A percentile compares a stretch with the other conserved stretches of the same genome.
phyloP scores from a whole-genome alignment of 2,797 vertebrate genomes.

The Scarus forsteni region DNA sequence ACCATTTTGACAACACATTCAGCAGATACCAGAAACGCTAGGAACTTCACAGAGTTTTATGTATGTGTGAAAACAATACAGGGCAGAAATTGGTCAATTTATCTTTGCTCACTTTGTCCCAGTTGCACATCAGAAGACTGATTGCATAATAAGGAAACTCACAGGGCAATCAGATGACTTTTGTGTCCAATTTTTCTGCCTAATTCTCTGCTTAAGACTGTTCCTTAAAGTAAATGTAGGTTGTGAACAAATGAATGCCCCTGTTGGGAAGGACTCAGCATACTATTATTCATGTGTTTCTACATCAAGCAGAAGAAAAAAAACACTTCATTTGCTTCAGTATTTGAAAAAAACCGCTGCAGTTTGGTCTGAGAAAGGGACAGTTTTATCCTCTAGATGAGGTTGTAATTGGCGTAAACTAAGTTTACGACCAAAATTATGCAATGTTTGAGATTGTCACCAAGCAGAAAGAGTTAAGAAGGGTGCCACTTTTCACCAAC shows the following conservation, averaged over 20 bases:
- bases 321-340: background rate
- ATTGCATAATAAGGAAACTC: background rate
- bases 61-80: too few species aligned
- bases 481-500: conserved; percentile 1
- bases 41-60: too few species aligned
- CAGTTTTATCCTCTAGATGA: background rate
- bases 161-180: background rate
- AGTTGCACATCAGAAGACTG: background rate
- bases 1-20: too few species aligned
- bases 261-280: background rate
- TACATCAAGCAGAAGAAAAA: background rate
- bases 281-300: background rate
- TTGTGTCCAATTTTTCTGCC: background rate
- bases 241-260: background rate
- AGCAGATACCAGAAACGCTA: too few species aligned
- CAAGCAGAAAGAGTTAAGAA: conserved; percentile 12
- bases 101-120: background rate
- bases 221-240: background rate
- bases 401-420: background rate
- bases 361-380: background rate
- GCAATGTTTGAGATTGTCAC: conserved; percentile 5
- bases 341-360: background rate
- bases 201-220: background rate
- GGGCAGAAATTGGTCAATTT: too few species aligned
- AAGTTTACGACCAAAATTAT: conserved; percentile 6